A percentile compares a stretch with the other conserved stretches of the same genome.
phyloP scores from a whole-genome alignment of 2,113 vertebrate species.

The Brachyhypopomus occidentalis region DNA sequence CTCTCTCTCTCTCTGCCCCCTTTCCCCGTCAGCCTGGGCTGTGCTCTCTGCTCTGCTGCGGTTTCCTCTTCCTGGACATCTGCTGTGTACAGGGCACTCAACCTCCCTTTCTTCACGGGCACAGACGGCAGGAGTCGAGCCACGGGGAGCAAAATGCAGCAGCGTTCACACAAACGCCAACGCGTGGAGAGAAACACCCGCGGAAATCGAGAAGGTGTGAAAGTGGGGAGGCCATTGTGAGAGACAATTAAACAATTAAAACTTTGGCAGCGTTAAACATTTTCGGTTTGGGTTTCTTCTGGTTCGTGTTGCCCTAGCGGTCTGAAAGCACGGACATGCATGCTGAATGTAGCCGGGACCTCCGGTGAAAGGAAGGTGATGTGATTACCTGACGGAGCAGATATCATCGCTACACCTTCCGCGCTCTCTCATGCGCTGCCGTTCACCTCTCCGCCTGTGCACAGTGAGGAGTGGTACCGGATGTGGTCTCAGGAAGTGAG shows the following conservation, averaged over 20 bases:
- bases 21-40: neutral
- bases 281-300: too few relatives aligned
- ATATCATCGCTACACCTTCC: neutral
- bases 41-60: constrained; percentile 25
- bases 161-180: neutral
- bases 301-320: too few relatives aligned
- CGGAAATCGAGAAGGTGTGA: too few relatives aligned
- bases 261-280: too few relatives aligned
- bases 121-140: neutral
- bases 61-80: constrained; percentile 56
- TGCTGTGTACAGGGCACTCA: constrained; percentile 30
- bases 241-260: too few relatives aligned
- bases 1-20: neutral
- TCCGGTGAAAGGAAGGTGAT: neutral
- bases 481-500: constrained; percentile 1
- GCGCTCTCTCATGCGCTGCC: neutral
- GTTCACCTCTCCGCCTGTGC: neutral
- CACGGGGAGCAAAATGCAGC: constrained; percentile 23
- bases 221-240: too few relatives aligned
- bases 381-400: neutral
- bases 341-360: neutral
- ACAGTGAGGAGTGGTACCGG: neutral
- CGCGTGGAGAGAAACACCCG: neutral
- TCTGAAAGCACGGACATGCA: too few relatives aligned
- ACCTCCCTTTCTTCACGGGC: constrained; percentile 27